Evolutionary conservation across 2,888 invertebrate species (phyloP), one percentile per base, ranked within the genome.

Genomic region (Odontothrips loti): DNA sequence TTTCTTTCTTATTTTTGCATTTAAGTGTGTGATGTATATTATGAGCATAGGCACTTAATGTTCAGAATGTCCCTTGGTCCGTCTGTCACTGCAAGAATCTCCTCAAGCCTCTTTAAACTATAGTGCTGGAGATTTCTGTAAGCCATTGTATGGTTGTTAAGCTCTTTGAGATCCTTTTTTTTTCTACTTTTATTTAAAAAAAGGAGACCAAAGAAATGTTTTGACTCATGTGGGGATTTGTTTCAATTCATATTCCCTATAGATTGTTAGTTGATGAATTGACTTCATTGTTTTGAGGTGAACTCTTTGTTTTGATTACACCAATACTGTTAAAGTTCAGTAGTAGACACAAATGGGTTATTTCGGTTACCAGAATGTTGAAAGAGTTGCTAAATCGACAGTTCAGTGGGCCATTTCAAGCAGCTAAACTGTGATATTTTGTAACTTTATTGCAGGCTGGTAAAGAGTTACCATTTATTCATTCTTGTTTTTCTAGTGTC

Each of bases 1-100:
- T 75, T 75, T 75, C 68, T 75, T 75, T 75, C 68, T 75, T 75
- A 75, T 75, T 75, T 75, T 75, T 75, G 68, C 68, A 75, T 75
- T 75, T 75, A 75, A 75, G 68, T 75, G 68, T 75, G 68, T 75
- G 68, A 8, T 75, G 27, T 75, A 75, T 27, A 75, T 75, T 27
- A 9, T 75, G 68, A 75, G 68, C 12, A 27, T 27, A 75, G 68
- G 68, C 68, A 75, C 27, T 8, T 27, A 2, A 27, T 75, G 23
- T 75, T 15, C 58, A 58, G 58, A 43, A 58, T 58, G 58, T 58
- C 58, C 20, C 17, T 20, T 58, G 17, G 15, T 20, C 58, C 20
- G 58, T 17, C 68, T 75, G 68, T 75, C 23, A 20, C 17, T 58
- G 23, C 68, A 23, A 75, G 68, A 75, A 75, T 75, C 68, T 75